Conservation (phyloP, 2,113 vertebrate species). For the Murina feae region DNA sequence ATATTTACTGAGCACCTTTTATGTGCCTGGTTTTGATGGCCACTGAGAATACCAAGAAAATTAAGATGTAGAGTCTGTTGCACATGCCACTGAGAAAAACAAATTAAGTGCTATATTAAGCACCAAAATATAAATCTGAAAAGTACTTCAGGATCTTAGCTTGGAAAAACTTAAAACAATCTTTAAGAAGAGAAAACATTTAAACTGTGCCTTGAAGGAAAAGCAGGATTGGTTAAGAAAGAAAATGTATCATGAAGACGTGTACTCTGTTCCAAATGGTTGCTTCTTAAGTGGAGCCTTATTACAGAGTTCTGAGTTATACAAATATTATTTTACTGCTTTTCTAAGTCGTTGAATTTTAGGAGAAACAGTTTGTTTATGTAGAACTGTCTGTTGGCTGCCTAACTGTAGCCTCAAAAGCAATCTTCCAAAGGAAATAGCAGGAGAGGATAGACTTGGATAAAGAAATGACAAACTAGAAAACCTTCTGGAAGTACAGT, state of each 20-base stretch:
- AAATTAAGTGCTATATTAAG: background rate
- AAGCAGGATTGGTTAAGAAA: background rate
- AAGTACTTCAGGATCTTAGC: background rate
- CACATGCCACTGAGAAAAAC: background rate
- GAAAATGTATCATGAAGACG: background rate
- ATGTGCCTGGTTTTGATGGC: background rate
- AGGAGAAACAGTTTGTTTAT: background rate
- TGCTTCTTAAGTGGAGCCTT: background rate
- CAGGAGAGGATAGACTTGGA: background rate
- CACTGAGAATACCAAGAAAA: background rate
- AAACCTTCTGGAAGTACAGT: background rate
- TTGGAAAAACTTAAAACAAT: background rate
- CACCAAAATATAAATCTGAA: background rate
- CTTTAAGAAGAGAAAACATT: background rate
- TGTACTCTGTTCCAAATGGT: background rate
- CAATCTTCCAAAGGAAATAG: background rate
- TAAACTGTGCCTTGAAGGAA: background rate
- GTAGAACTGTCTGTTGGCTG: background rate
- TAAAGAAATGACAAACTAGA: background rate
- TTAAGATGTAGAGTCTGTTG: background rate
- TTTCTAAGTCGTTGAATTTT: background rate
- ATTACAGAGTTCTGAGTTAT: background rate
- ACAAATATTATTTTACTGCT: background rate
- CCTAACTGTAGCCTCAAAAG: background rate
- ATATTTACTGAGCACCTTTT: background rate